These are phyloP conservation scores for Mamestra brassicae DNA, from an alignment of 2,888 invertebrate genomes.

Conservation along the genomic window DNA sequence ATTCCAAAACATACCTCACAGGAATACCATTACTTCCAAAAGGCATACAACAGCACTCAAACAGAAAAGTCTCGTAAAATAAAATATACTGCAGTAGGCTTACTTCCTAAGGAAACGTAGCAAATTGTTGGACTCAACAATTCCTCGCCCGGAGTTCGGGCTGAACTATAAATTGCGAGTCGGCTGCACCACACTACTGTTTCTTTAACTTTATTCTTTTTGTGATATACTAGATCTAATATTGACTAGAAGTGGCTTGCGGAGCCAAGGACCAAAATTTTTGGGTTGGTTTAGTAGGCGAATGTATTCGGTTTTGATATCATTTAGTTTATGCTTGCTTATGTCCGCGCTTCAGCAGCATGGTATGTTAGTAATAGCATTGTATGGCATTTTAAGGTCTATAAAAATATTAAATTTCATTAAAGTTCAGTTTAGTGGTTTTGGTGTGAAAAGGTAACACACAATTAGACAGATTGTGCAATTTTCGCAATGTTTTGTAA, in stretches of 20 bases:
- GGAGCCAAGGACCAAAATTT: constrained; percentile 21
- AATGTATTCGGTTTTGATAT: not conserved
- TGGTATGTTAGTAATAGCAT: too few species aligned
- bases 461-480: too few species aligned
- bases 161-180: constrained; percentile 71
- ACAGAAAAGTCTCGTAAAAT: constrained; percentile 28
- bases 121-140: constrained; percentile 64
- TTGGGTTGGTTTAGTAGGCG: constrained; percentile 14
- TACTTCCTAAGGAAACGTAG: constrained; percentile 46
- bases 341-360: too few species aligned
- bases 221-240: constrained; percentile 60
- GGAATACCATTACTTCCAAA: constrained; percentile 16
- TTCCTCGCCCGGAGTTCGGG: constrained; percentile 59
- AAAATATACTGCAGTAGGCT: constrained; percentile 56
- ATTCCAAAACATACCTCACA: not conserved
- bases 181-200: constrained; percentile 66
- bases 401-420: too few species aligned
- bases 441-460: too few species aligned
- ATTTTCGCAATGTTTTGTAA: too few species aligned
- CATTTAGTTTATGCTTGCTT: not conserved
- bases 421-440: too few species aligned
- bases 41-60: not conserved
- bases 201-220: constrained; percentile 66
- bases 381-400: too few species aligned
- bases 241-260: constrained; percentile 57